Base-by-base conservation (phyloP, 2,113 vertebrate genomes). In the Leuciscus idus region DNA sequence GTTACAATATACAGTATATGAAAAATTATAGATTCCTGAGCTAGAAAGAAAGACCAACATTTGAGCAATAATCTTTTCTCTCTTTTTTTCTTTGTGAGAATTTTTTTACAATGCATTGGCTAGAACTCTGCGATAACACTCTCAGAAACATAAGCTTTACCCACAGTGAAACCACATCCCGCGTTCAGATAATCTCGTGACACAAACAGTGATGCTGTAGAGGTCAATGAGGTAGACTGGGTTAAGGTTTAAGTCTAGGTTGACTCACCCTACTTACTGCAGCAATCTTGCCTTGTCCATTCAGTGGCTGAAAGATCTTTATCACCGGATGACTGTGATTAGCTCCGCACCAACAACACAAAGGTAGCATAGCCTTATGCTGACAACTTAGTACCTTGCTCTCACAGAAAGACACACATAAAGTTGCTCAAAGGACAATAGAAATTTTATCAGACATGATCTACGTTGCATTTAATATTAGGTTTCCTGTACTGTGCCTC, bases 351-450 rank as follows among this genome's bases (percentile, higher is more conserved):
- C 91, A 93, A 93, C 93, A 93, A 90, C 89, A 90, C 90, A 78
- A 88, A 91, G 91, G 93, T 90, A 92, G 93, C 92, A 85, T 91
- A 46, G 85, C 21, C 83, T 92, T 93, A 90, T 91, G 86, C 90
- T 93, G 94, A 94, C 94, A 87, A 87, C 89, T 89, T 86, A 87
- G 89, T 91, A 92, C 91, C 92, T 94, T 93, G 89, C 92, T 92
- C 85, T 75, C 91, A 90, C 91, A 90, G 87, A 92, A 91, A 66
- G 28, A 30, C 62, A 33, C 12, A 66, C 62, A 66, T 8, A 70
- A 12, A 92, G 91, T 92, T 90, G 87, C 66, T 81, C 85, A 52
- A 23, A 62, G 68, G 19, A 39, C 36, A 39, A 39, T 5, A 23
- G 1, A 64, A 1, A 15, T 15, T 1, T 6, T 74, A 74, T 73